Base-by-base conservation (phyloP, 2,113 vertebrate species). In the Cepphus grylle region DNA sequence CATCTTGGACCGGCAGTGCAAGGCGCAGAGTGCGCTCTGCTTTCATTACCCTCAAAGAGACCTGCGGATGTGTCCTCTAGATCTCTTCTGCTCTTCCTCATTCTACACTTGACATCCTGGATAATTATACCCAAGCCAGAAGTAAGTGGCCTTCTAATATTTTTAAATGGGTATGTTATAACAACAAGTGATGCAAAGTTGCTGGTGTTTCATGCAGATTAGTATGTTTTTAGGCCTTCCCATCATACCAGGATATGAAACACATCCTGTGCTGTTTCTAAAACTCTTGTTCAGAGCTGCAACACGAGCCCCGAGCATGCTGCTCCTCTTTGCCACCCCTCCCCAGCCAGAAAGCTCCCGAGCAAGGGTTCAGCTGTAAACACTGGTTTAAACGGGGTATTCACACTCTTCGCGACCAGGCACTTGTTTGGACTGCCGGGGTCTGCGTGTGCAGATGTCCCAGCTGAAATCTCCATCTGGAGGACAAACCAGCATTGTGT, bases 121-220 rank as follows among this genome's bases (percentile, higher is more conserved):
- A 17, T 92, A 92, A 97, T 97, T 93, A 95, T 1, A 91, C 30
- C 62, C 92, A 45, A 77, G 79, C 43, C 82, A 73, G 36, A 59
- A 86, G 72, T 53, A 66, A 42, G n/a, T 34, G 50, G 34, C 81
- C 90, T 88, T 85, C 70, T 90, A 90, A 80, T 91, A 61, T 45
- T 58, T 95, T 72, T 61, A 23, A 72, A 65, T 82, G 30, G 42
- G 9, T 45, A 56, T 16, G 49, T 74, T 67, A 45, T 0, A 10
- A 76, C n/a, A 59, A 34, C 22, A 62, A 52, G 49, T 13, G 17
- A n/a, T 71, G 61, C 72, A 71, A 65, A 50, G 26, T 30, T 29
- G 13, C 52, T 53, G 61, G 73, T 34, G 65, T 89, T 87, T 88
- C 73, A 40, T 8, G 40, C 62, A 34, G 61, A 15, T 43, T 47